These are phyloP conservation scores for Haliaeetus leucogaster DNA, from an alignment of 2,113 vertebrate species.

Conservation along the genomic window DNA sequence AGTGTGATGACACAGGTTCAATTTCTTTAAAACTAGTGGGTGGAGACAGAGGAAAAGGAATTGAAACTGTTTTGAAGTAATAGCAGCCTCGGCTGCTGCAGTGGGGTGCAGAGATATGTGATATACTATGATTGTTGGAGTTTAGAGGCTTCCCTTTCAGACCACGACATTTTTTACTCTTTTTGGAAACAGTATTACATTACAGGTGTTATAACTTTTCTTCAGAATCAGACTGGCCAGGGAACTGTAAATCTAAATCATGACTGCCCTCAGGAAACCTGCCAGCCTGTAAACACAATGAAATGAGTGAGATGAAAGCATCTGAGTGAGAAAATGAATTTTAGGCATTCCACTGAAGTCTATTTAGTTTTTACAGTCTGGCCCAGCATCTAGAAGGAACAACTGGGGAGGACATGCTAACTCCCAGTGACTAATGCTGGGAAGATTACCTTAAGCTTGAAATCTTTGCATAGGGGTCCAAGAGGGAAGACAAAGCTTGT, in stretches of 20 bases:
- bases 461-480: neutral
- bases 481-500: neutral
- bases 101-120: neutral
- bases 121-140: slow-evolving; percentile 48
- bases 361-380: slow-evolving; percentile 70
- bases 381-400: slow-evolving; percentile 28
- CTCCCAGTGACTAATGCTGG: slow-evolving; percentile 55
- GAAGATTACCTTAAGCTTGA: slow-evolving; percentile 34
- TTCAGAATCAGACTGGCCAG: slow-evolving; percentile 68
- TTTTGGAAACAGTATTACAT: slow-evolving; percentile 66
- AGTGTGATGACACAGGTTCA: neutral
- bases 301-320: slow-evolving; percentile 74
- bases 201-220: slow-evolving; percentile 73
- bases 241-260: slow-evolving; percentile 74
- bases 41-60: neutral
- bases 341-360: slow-evolving; percentile 73
- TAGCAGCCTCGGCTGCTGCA: neutral
- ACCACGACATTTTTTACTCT: slow-evolving; percentile 41
- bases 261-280: slow-evolving; percentile 72
- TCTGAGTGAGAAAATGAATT: slow-evolving; percentile 73
- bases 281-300: slow-evolving; percentile 70
- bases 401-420: slow-evolving; percentile 26
- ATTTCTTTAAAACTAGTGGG: neutral
- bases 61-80: neutral
- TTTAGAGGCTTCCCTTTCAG: slow-evolving; percentile 50